Percentiles rank a stretch among this genome's conserved stretches.
phyloP scores from a whole-genome alignment of 2,888 invertebrate species.

The Andrena haemorrhoa region DNA sequence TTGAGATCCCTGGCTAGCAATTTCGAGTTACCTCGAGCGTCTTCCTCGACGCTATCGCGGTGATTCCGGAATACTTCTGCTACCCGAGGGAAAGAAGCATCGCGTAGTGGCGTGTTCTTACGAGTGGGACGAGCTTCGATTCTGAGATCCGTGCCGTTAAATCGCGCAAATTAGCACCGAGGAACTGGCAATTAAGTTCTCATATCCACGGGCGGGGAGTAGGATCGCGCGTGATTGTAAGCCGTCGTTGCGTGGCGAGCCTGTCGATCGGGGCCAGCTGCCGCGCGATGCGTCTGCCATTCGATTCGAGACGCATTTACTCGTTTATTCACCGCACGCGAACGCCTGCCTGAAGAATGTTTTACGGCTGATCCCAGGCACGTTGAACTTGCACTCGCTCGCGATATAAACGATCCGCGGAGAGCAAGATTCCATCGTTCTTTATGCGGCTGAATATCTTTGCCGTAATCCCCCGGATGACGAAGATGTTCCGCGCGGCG shows the following conservation, averaged over 20 bases:
- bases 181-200: too few species aligned
- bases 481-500: slow-evolving; percentile 22
- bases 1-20: slow-evolving; percentile 42
- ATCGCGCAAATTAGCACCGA: too few species aligned
- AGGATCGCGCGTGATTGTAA: neutral
- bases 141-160: too few species aligned
- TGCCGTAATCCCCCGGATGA: slow-evolving; percentile 27
- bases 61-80: slow-evolving; percentile 31
- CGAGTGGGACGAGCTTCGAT: neutral
- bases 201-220: too few species aligned
- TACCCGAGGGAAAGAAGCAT: slow-evolving; percentile 21
- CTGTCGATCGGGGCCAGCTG: slow-evolving; percentile 24
- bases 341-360: slow-evolving; percentile 25
- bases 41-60: slow-evolving; percentile 35
- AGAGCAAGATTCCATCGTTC: slow-evolving; percentile 33
- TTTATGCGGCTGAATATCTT: slow-evolving; percentile 39
- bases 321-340: slow-evolving; percentile 20
- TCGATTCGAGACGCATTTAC: slow-evolving; percentile 24
- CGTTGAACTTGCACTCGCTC: slow-evolving; percentile 25
- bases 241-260: slow-evolving; percentile 1
- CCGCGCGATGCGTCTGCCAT: slow-evolving; percentile 21
- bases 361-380: slow-evolving; percentile 19
- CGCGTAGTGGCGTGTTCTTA: neutral
- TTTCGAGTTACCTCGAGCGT: slow-evolving; percentile 54
- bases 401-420: slow-evolving; percentile 26